Evolutionary conservation across 2,113 vertebrate species (phyloP), one percentile per base, ranked within the genome.

Genomic region (Macquaria australasica): DNA sequence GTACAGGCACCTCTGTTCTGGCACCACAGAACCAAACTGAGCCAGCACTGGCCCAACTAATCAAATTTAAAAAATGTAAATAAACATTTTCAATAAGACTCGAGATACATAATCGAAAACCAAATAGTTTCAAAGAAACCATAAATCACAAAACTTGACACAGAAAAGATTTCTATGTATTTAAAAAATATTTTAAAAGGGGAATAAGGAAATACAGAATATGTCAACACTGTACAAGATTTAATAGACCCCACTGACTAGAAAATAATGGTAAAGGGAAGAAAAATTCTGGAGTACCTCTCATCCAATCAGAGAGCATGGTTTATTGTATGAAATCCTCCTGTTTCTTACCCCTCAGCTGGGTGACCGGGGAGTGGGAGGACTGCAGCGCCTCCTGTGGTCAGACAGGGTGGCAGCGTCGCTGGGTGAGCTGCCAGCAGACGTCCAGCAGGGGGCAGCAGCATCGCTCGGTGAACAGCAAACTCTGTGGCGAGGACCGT

Each of bases 301-400:
- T 8, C 5, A 2, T 8, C 20, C 23, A 41, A 31, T 20, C 41
- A 74, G 2, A 21, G 34, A 28, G 48, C 15, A 6, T 5, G 21
- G 34, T 51, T 39, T 50, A 14, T 7, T n/a, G 43, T 23, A 5
- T 69, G 25, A 55, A 31, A 69, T 58, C 3, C 3, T 51, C 7
- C 23, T 73, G 11, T 53, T 39, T 74, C 12, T 73, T 20, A 7
- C 50, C 48, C 5, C 16, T 15, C 94, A 99, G 98, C 84, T 99
- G 98, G 98, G 94, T 96, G 59, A 95, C 94, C 0, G 98, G 97
- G 0, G 96, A 97, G 6, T 99, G 98, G 98, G 97, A 97, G 72
- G 94, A 95, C 8, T 99, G 98, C 93, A 98, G 97, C 74, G 96
- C 96, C 91, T 96, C 96, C 1, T 99, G 98, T 28, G 98, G 98